Evolutionary conservation across 2,888 invertebrate species (phyloP).

Genomic region (Crossocerus cetratus): DNA sequence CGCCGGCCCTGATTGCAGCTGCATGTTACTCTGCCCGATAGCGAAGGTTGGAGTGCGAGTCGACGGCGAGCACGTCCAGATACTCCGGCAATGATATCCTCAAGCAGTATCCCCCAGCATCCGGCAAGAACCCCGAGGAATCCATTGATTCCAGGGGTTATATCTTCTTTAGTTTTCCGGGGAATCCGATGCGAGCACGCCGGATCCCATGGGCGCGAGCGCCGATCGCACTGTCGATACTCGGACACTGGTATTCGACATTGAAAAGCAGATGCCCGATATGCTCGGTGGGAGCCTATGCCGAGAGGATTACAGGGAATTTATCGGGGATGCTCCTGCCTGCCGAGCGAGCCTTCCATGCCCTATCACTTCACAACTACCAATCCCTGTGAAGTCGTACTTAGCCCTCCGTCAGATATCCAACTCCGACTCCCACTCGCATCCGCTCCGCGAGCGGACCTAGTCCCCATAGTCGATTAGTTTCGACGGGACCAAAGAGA

Average conservation of each 20-base stretch:
- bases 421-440: too few relatives aligned
- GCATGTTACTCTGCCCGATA: neutral
- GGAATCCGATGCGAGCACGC: neutral
- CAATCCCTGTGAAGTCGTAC: too few relatives aligned
- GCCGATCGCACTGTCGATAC: slow-evolving; percentile 43
- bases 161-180: slow-evolving; percentile 3
- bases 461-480: too few relatives aligned
- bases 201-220: neutral
- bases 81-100: slow-evolving; percentile 8
- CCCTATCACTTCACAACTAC: too few relatives aligned
- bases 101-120: neutral
- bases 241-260: slow-evolving; percentile 22
- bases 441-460: too few relatives aligned
- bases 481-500: too few relatives aligned
- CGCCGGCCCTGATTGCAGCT: slow-evolving; percentile 18
- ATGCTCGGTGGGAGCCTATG: slow-evolving; percentile 21
- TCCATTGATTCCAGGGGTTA: neutral
- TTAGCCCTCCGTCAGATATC: too few relatives aligned
- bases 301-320: slow-evolving; percentile 49
- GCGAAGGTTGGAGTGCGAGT: slow-evolving; percentile 6
- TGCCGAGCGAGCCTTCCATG: slow-evolving; percentile 9
- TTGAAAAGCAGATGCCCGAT: slow-evolving; percentile 40
- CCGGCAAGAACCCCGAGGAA: neutral
- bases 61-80: neutral
- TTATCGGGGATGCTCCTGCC: slow-evolving; percentile 43